Percentiles rank a stretch among this genome's conserved stretches.
phyloP scores from a whole-genome alignment of 2,888 invertebrate genomes.

The Hyposoter dolosus region DNA sequence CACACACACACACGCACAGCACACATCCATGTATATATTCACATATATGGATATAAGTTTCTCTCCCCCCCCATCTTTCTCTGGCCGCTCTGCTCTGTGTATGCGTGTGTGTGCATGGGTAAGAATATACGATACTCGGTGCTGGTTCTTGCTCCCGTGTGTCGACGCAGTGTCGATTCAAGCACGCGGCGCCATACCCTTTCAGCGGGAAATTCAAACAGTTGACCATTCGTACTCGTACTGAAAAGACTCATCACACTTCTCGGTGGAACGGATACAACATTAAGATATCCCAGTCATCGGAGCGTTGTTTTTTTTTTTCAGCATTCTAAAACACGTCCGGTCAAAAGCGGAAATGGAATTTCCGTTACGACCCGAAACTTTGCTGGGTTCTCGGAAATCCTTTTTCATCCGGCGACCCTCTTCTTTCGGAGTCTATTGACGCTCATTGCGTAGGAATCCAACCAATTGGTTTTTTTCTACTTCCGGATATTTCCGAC shows the following conservation, averaged over 20 bases:
- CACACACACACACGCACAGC: slow-evolving; percentile 1
- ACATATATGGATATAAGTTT: neutral
- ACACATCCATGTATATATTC: no score
- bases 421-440: neutral
- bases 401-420: slow-evolving; percentile 16
- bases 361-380: slow-evolving; percentile 42
- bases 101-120: slow-evolving; percentile 29
- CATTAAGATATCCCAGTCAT: slow-evolving; percentile 6
- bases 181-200: slow-evolving; percentile 69
- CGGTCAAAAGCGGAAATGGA: slow-evolving; percentile 50
- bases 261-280: neutral
- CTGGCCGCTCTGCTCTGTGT: neutral
- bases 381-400: slow-evolving; percentile 35
- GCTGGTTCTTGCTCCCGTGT: slow-evolving; percentile 71
- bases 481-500: neutral
- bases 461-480: neutral
- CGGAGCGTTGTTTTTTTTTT: neutral
- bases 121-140: slow-evolving; percentile 54
- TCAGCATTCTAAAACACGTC: slow-evolving; percentile 27
- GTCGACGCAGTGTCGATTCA: slow-evolving; percentile 56
- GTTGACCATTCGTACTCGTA: neutral
- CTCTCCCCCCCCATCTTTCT: slow-evolving; percentile 43
- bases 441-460: neutral
- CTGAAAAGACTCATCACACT: neutral
- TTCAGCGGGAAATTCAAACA: slow-evolving; percentile 71